Conservation (phyloP, 2,113 vertebrate species). For the Apodemus sylvaticus region DNA sequence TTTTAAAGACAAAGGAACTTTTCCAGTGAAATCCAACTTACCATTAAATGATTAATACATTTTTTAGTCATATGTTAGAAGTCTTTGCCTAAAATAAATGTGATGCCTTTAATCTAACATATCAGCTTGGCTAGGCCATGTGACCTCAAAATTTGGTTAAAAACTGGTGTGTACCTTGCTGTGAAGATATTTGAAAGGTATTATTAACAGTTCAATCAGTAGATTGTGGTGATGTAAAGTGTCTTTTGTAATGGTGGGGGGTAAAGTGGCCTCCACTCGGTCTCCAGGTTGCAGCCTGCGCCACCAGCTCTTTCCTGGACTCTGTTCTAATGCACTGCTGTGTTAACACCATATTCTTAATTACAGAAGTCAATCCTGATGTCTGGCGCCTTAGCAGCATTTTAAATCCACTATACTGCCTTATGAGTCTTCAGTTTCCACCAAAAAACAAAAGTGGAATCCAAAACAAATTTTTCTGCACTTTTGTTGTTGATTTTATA, state of each 20-base stretch:
- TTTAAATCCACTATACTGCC: not conserved
- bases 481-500: not conserved
- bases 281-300: not conserved
- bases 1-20: conserved; percentile 4
- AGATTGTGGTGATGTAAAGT: not conserved
- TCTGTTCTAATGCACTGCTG: not conserved
- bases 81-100: not conserved
- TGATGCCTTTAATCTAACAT: not conserved
- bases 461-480: not conserved
- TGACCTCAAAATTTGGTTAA: not conserved
- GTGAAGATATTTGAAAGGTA: not conserved
- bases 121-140: not conserved
- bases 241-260: not conserved
- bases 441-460: not conserved
- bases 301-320: not conserved
- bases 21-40: not conserved
- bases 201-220: not conserved
- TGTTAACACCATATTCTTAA: not conserved
- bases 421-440: not conserved
- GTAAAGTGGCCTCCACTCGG: not conserved
- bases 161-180: not conserved
- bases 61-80: not conserved
- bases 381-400: not conserved
- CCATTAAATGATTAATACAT: not conserved
- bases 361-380: not conserved